A percentile compares a stretch with the other conserved stretches of the same genome.
Conservation (phyloP, 2,888 invertebrate species). For the Sisyra nigra region DNA sequence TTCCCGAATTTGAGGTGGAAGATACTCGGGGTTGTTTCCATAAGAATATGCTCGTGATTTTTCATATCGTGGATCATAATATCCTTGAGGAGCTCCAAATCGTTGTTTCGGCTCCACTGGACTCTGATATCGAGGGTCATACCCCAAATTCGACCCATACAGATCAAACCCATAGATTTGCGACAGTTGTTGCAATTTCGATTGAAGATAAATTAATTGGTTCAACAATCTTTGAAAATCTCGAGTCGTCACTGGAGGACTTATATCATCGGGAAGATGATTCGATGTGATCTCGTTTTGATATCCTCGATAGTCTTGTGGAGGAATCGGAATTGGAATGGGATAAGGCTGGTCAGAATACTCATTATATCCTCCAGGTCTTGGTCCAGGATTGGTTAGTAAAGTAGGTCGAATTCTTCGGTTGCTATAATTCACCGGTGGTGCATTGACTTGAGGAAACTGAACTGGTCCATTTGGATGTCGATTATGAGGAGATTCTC, state of each 20-base stretch:
- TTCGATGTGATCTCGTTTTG: slow-evolving; percentile 27
- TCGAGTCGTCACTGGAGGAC: slow-evolving; percentile 51
- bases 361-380: slow-evolving; percentile 9
- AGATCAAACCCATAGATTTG: background rate
- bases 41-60: slow-evolving; percentile 1
- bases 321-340: slow-evolving; percentile 17
- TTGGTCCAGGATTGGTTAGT: slow-evolving; percentile 19
- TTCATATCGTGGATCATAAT: slow-evolving; percentile 23
- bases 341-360: slow-evolving; percentile 9
- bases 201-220: slow-evolving; percentile 46
- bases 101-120: background rate
- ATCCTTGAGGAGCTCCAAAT: slow-evolving; percentile 16
- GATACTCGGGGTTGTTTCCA: slow-evolving; percentile 24
- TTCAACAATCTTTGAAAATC: slow-evolving; percentile 52
- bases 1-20: slow-evolving; percentile 54
- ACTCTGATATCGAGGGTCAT: slow-evolving; percentile 1
- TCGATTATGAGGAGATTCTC: slow-evolving; percentile 16
- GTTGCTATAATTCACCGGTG: slow-evolving; percentile 16
- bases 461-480: slow-evolving; percentile 20
- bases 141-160: background rate
- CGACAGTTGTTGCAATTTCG: slow-evolving; percentile 36
- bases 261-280: slow-evolving; percentile 39
- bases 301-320: slow-evolving; percentile 13
- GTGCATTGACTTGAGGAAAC: slow-evolving; percentile 23
- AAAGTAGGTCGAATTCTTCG: slow-evolving; percentile 18